Conservation (phyloP, 2,113 vertebrate species). For the Carassius auratus region DNA sequence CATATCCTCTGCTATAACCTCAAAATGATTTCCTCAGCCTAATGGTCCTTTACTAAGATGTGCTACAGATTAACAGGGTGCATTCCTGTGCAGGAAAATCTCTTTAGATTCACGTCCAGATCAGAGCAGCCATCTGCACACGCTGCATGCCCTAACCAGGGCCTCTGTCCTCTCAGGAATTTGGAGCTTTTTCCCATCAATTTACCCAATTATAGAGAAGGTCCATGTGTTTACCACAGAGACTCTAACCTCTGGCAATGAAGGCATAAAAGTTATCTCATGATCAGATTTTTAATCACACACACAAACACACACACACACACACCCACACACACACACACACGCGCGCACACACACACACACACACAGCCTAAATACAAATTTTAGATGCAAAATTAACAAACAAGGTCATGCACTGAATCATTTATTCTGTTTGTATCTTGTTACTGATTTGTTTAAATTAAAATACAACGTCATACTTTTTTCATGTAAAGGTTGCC, state of each 20-base stretch:
- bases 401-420: background rate
- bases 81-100: conserved; percentile 36
- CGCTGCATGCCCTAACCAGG: conserved; percentile 68
- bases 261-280: background rate
- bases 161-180: conserved; percentile 70
- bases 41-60: background rate
- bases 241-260: conserved; percentile 68
- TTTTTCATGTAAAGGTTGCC: too few relatives aligned
- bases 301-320: too few relatives aligned
- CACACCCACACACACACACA: too few relatives aligned
- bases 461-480: background rate
- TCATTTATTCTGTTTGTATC: background rate
- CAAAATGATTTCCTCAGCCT: background rate
- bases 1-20: background rate
- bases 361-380: too few relatives aligned
- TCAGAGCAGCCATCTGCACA: conserved; percentile 56
- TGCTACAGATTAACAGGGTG: conserved; percentile 9
- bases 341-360: too few relatives aligned
- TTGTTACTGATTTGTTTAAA: background rate
- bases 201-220: conserved; percentile 70
- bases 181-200: conserved; percentile 60
- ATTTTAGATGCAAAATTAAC: too few relatives aligned
- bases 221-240: conserved; percentile 72
- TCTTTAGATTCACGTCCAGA: conserved; percentile 38
- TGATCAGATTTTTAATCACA: background rate